Conservation (phyloP, 1,140 invertebrate genomes). For the Drosophila sp. region DNA sequence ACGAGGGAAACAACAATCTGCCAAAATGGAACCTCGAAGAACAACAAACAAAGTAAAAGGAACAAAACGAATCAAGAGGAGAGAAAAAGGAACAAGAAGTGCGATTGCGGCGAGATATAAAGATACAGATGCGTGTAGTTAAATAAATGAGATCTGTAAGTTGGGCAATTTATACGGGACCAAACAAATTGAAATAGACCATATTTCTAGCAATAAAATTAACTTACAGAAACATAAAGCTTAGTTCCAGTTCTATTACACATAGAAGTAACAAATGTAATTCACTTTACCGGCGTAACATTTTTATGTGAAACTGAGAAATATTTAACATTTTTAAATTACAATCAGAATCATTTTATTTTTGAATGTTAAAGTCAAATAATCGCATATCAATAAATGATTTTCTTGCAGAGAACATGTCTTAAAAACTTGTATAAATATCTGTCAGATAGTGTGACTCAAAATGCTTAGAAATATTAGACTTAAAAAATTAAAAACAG, state of each 20-base stretch:
- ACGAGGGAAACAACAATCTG: slow-evolving; percentile 38
- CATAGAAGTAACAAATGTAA: not conserved
- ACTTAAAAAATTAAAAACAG: too few relatives aligned
- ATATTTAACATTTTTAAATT: too few relatives aligned
- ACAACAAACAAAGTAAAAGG: slow-evolving; percentile 18
- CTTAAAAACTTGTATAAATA: too few relatives aligned
- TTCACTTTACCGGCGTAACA: not conserved
- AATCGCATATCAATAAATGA: too few relatives aligned
- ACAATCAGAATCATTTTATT: too few relatives aligned
- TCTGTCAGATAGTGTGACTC: too few relatives aligned
- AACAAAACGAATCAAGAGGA: not conserved
- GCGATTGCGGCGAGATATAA: slow-evolving; percentile 25
- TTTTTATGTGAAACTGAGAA: too few relatives aligned
- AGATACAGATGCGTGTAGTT: slow-evolving; percentile 52
- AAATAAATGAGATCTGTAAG: slow-evolving; percentile 52
- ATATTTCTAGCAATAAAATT: slow-evolving; percentile 34
- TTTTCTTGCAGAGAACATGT: too few relatives aligned
- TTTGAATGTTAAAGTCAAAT: too few relatives aligned
- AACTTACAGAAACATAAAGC: not conserved
- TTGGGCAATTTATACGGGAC: slow-evolving; percentile 29
- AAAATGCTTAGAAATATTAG: too few relatives aligned
- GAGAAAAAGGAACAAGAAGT: not conserved
- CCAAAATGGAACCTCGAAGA: slow-evolving; percentile 32
- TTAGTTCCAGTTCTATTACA: not conserved
- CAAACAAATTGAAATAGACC: slow-evolving; percentile 38